These are phyloP conservation scores for Siniperca obscura DNA, from an alignment of 2,797 vertebrate species.

Conservation along the genomic window DNA sequence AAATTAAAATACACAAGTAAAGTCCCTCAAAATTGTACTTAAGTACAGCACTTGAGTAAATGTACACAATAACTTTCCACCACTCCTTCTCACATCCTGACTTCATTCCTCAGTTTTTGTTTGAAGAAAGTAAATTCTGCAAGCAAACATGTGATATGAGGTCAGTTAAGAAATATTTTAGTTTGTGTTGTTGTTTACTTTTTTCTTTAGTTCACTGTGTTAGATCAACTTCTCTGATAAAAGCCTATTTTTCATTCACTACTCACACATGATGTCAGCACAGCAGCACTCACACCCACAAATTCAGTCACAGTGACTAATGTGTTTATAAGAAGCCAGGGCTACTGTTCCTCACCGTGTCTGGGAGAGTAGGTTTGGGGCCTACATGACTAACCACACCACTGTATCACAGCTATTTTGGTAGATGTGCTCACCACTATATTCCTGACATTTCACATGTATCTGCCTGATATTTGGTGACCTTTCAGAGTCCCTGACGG, in stretches of 20 bases:
- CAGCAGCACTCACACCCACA: constrained; percentile 45
- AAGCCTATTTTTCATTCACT: constrained; percentile 41
- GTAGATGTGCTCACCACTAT: constrained; percentile 25
- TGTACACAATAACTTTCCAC: neutral
- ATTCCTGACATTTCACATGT: constrained; percentile 62
- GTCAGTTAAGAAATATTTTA: neutral
- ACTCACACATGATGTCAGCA: constrained; percentile 57
- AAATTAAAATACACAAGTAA: neutral
- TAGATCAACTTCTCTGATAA: constrained; percentile 45
- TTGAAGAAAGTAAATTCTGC: neutral
- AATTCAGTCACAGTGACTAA: constrained; percentile 62
- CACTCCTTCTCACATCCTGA: neutral
- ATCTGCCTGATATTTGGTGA: constrained; percentile 57
- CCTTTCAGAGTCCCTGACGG: constrained; percentile 56
- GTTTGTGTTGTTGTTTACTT: constrained; percentile 3
- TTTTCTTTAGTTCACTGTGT: neutral
- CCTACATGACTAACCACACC: constrained; percentile 46
- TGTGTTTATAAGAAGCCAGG: constrained; percentile 56
- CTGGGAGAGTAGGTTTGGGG: constrained; percentile 42
- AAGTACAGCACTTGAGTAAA: neutral
- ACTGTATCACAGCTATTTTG: constrained; percentile 61
- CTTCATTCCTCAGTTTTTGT: neutral
- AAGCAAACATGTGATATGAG: neutral
- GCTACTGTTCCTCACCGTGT: constrained; percentile 29
- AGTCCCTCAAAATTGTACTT: neutral